Base-by-base conservation (phyloP, 2,797 vertebrate species). In the Catamblyrhynchus diadema region DNA sequence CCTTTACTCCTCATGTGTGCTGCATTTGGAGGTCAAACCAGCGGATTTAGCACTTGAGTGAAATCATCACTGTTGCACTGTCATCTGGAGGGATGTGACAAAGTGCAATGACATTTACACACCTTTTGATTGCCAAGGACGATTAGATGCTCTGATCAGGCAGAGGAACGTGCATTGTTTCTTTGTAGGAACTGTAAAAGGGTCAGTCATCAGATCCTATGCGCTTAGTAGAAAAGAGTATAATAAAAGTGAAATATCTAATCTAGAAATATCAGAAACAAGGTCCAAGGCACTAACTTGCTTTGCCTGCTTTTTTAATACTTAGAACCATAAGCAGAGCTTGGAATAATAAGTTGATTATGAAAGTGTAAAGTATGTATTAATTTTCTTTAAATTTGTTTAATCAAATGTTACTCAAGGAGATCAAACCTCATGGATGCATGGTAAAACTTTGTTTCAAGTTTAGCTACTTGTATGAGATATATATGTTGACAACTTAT, bases 41-140 rank as follows among this genome's bases (percentile, higher is more conserved):
- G 67, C 64, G 83, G 93, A 95, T 90, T 75, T 81, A 81, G 57
- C 61, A 57, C 59, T 88, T 8, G 8, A 33, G 25, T 47, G 51
- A 92, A 96, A 94, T 48, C 65, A 69, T 88, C 70, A 35, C 9
- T 54, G 48, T 61, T 95, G 61, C 71, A 92, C 75, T 73, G 71
- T 85, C 66, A 95, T 81, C 79, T 95, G 85, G 83, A 94, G 92
- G 54, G 71, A 71, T 51, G 65, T 84, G 93, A 96, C 75, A 86
- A 94, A 96, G 91, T 85, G 87, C 95, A 90, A 62, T 95, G 98
- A 96, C 94, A 97, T 97, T 97, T 96, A 91, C 44, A 94, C 95
- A 90, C 81, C 67, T 65, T 96, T 85, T 96, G 89, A 93, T 95
- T 93, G 65, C 72, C n/a, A 33, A 37, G 44, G 60, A 95, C 85